A percentile compares a stretch with the other conserved stretches of the same genome.
Conservation (phyloP, 2,113 vertebrate genomes). For the Mus pahari region DNA sequence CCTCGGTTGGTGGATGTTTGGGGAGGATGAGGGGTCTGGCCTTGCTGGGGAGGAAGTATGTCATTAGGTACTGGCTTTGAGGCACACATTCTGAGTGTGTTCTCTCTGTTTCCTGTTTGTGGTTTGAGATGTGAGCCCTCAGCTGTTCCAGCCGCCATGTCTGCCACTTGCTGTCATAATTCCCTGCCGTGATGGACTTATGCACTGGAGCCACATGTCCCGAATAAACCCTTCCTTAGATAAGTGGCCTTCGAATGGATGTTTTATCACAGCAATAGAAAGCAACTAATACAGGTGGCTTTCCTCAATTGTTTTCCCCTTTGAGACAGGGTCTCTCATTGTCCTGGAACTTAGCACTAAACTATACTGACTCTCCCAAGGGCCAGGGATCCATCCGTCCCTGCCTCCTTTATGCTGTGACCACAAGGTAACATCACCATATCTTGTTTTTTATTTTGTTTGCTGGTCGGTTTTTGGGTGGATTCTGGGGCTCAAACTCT, state of each 20-base stretch:
- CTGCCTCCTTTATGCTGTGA: not conserved
- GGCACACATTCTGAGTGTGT: not conserved
- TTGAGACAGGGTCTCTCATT: not conserved
- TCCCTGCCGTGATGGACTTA: not conserved
- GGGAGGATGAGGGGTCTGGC: not conserved
- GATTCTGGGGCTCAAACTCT: not conserved
- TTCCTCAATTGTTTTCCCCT: not conserved
- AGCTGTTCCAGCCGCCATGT: not conserved
- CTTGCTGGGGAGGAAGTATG: not conserved
- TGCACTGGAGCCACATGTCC: not conserved
- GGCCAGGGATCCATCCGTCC: not conserved
- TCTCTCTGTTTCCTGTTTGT: not conserved
- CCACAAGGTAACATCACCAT: not conserved
- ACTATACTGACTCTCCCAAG: not conserved
- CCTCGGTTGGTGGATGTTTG: not conserved
- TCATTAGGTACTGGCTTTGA: not conserved
- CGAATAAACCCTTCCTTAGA: not conserved
- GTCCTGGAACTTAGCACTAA: not conserved
- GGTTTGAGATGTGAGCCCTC: not conserved
- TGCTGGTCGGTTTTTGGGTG: not conserved
- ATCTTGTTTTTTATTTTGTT: not conserved
- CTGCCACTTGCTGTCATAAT: not conserved
- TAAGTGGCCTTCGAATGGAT: not conserved
- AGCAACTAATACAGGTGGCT: not conserved
- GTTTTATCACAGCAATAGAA: not conserved